Conservation (phyloP, 1,140 invertebrate genomes). For the Trinorchestia longiramus region DNA sequence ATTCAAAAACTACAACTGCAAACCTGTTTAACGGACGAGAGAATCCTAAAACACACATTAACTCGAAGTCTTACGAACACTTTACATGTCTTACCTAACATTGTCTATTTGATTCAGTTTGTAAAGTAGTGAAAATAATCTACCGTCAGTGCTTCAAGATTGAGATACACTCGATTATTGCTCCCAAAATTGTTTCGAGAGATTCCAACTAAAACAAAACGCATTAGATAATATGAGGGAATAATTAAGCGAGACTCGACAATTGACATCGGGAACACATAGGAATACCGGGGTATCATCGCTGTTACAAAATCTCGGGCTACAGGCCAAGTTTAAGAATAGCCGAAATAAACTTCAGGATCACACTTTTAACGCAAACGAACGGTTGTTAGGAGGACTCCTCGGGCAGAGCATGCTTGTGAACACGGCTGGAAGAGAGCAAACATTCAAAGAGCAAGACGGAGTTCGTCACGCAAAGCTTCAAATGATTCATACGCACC, state of each 20-base stretch:
- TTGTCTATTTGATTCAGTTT: too few species aligned
- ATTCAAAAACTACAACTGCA: too few species aligned
- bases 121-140: too few species aligned
- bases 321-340: not conserved
- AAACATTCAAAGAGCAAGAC: conserved; percentile 14
- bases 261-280: not conserved
- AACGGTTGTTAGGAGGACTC: not conserved
- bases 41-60: too few species aligned
- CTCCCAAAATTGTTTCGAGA: not conserved
- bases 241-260: not conserved
- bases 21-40: too few species aligned
- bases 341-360: not conserved
- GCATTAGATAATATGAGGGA: not conserved
- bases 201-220: not conserved
- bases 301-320: too few species aligned
- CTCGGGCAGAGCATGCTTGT: not conserved
- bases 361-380: not conserved
- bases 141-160: too few species aligned
- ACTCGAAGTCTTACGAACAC: too few species aligned
- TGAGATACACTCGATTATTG: not conserved
- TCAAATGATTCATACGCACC: conserved; percentile 41
- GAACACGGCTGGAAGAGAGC: not conserved
- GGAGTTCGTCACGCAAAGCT: not conserved
- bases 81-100: too few species aligned
- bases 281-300: not conserved